Conservation (phyloP, 2,888 invertebrate species). For the Dilophus febrilis region DNA sequence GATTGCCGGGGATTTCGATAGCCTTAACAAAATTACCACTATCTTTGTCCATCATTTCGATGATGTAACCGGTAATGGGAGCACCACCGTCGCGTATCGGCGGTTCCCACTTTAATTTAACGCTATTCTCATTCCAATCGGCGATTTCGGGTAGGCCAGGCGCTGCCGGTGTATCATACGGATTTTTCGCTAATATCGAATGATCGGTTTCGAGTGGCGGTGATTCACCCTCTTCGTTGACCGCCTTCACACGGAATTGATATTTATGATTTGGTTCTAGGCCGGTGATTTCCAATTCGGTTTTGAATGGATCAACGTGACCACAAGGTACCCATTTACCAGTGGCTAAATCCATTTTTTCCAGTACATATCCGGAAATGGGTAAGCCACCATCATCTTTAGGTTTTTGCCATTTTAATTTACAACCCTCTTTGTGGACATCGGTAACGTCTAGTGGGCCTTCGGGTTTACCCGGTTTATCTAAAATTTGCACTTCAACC, state of each 20-base stretch:
- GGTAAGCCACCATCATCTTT: conserved; percentile 92
- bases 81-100: conserved; percentile 84
- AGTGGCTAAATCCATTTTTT: conserved; percentile 82
- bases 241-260: conserved; percentile 92
- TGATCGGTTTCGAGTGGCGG: conserved; percentile 84
- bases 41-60: conserved; percentile 84
- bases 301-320: conserved; percentile 61
- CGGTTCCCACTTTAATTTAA: conserved; percentile 79
- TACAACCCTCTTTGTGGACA: conserved; percentile 85
- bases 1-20: conserved; percentile 65
- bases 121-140: conserved; percentile 83
- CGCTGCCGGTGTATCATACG: conserved; percentile 75
- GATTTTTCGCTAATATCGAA: conserved; percentile 89
- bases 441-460: conserved; percentile 84
- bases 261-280: conserved; percentile 91
- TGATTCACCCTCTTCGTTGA: conserved; percentile 93
- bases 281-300: conserved; percentile 65
- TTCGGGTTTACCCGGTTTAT: conserved; percentile 40
- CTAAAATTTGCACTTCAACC: conserved; percentile 75
- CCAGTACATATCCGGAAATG: conserved; percentile 76
- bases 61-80: conserved; percentile 82
- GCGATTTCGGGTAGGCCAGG: conserved; percentile 82
- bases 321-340: conserved; percentile 82
- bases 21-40: conserved; percentile 71
- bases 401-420: conserved; percentile 85